Evolutionary conservation across 1,140 invertebrate genomes (phyloP).

Genomic region (Ruditapes philippinarum): DNA sequence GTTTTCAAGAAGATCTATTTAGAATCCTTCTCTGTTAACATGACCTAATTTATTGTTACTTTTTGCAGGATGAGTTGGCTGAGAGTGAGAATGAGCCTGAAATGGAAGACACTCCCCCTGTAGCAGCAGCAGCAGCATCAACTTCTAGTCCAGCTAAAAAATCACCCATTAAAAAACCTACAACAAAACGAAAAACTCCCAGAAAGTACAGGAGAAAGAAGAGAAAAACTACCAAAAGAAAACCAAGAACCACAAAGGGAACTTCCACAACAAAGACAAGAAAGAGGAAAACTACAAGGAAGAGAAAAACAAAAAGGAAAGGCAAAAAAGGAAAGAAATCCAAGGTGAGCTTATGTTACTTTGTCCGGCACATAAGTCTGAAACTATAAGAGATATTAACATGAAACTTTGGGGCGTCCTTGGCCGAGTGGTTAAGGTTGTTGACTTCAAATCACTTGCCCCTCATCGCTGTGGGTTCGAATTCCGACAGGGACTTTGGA

Average conservation of each 20-base stretch:
- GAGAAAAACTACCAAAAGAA: constrained; percentile 70
- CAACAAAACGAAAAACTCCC: constrained; percentile 61
- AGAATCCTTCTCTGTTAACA: too few species aligned
- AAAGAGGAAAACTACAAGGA: constrained; percentile 61
- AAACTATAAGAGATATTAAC: too few species aligned
- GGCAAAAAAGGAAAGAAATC: constrained; percentile 56
- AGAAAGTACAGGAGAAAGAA: constrained; percentile 53
- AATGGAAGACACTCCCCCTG: constrained; percentile 30
- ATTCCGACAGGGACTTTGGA: too few species aligned
- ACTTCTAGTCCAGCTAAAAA: constrained; percentile 61
- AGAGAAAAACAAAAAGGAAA: constrained; percentile 74
- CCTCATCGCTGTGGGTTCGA: too few species aligned
- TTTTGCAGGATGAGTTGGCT: too few species aligned
- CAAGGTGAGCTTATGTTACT: not conserved
- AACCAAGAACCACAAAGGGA: constrained; percentile 77
- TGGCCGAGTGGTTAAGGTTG: too few species aligned
- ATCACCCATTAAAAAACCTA: constrained; percentile 66
- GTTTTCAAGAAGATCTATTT: too few species aligned
- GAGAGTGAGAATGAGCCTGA: constrained; percentile 30
- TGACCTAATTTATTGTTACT: too few species aligned
- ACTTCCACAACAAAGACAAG: constrained; percentile 55
- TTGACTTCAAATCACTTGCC: too few species aligned
- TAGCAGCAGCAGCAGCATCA: not conserved
- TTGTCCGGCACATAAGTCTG: too few species aligned
- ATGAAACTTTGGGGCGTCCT: too few species aligned